phyloP scores from a whole-genome alignment of 2,113 vertebrate species.

The Mandrillus leucophaeus region DNA sequence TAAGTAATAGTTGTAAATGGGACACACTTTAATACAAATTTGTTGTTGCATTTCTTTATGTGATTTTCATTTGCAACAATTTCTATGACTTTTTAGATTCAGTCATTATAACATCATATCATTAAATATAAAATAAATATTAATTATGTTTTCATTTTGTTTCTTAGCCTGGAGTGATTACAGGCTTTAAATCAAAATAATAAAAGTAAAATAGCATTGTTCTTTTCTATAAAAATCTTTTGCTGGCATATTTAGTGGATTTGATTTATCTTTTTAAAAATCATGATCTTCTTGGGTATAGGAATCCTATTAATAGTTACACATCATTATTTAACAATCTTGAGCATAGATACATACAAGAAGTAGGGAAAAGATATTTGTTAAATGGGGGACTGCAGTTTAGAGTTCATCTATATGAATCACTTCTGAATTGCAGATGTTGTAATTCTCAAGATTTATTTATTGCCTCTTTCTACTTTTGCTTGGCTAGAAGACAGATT shows the following conservation, averaged over 20 bases:
- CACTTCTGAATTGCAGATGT: not conserved
- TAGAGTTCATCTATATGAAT: not conserved
- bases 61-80: not conserved
- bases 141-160: conserved; percentile 13
- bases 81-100: not conserved
- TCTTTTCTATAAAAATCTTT: not conserved
- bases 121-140: not conserved
- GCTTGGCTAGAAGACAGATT: not conserved
- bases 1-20: not conserved
- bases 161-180: not conserved
- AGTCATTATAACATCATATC: not conserved
- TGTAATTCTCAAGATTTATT: not conserved
- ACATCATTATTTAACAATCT: not conserved
- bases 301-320: not conserved
- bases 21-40: not conserved
- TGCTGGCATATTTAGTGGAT: not conserved
- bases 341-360: not conserved
- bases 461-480: not conserved
- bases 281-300: not conserved
- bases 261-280: conserved; percentile 16
- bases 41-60: not conserved
- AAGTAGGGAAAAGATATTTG: not conserved
- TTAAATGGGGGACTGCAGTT: not conserved
- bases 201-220: not conserved
- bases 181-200: not conserved